A percentile compares a stretch with the other conserved stretches of the same genome.
phyloP scores from a whole-genome alignment of 2,797 vertebrate genomes.

The Acipenser ruthenus region DNA sequence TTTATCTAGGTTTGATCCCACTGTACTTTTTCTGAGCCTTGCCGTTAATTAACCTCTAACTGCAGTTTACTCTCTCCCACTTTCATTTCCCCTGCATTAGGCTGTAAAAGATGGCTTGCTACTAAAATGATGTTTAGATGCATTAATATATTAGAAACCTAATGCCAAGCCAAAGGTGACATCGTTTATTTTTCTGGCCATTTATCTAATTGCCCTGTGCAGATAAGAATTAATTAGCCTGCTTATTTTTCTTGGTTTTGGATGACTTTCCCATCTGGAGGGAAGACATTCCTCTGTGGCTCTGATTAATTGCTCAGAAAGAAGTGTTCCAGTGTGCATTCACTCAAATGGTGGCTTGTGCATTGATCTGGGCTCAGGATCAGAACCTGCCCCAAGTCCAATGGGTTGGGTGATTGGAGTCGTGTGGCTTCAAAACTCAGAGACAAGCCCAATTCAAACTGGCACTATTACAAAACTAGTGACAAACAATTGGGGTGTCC shows the following conservation, averaged over 20 bases:
- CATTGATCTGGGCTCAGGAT: conserved; percentile 47
- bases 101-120: conserved; percentile 54
- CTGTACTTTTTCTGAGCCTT: conserved; percentile 50
- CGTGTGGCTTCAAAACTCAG: no score
- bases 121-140: conserved; percentile 57
- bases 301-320: conserved; percentile 92
- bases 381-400: conserved; percentile 58
- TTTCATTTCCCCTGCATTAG: conserved; percentile 45
- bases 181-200: conserved; percentile 72
- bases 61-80: conserved; percentile 43
- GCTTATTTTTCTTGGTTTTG: conserved; percentile 92
- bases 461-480: no score
- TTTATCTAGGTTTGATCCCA: conserved; percentile 34
- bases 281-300: conserved; percentile 86
- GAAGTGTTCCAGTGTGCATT: conserved; percentile 78
- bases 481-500: no score
- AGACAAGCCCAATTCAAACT: no score
- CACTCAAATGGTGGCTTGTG: conserved; percentile 46
- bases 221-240: conserved; percentile 99
- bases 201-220: conserved; percentile 97
- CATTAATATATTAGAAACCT: conserved; percentile 70
- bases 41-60: conserved; percentile 82
- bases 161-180: conserved; percentile 83
- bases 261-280: conserved; percentile 94
- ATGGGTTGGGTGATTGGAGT: conserved; percentile 26